Conservation (phyloP, 2,113 vertebrate species). For the Corvus cornix region DNA sequence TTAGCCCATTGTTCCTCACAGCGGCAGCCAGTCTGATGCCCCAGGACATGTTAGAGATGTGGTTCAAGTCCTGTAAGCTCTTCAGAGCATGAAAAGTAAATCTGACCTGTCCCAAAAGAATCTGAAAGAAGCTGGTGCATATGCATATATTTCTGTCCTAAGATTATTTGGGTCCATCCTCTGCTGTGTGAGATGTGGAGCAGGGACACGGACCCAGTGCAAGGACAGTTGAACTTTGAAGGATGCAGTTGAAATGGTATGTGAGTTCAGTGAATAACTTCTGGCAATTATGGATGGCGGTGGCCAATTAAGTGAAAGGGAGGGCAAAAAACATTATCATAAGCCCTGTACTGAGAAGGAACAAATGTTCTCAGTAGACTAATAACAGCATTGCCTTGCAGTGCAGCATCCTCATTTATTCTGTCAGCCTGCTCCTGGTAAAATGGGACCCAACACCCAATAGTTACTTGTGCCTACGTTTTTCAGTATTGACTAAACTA, state of each 20-base stretch:
- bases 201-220: background rate
- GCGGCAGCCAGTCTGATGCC: slow-evolving; percentile 25
- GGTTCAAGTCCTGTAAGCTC: background rate
- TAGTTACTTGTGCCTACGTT: background rate
- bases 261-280: background rate
- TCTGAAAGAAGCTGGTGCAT: background rate
- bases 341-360: background rate
- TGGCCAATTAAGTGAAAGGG: background rate
- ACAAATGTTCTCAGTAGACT: background rate
- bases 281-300: accelerated
- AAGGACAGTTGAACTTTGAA: background rate
- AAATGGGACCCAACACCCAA: background rate
- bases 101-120: background rate
- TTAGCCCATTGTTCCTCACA: slow-evolving; percentile 39
- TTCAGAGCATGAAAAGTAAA: background rate
- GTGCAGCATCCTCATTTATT: background rate
- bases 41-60: background rate
- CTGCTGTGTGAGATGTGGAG: background rate
- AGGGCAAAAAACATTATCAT: background rate
- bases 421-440: background rate
- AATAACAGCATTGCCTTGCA: background rate
- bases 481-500: background rate
- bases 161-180: background rate
- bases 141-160: background rate
- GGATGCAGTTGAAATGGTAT: background rate